These are phyloP conservation scores for Lepidocolaptes lacrymiger DNA, from an alignment of 2,797 vertebrate species.

Conservation along the genomic window DNA sequence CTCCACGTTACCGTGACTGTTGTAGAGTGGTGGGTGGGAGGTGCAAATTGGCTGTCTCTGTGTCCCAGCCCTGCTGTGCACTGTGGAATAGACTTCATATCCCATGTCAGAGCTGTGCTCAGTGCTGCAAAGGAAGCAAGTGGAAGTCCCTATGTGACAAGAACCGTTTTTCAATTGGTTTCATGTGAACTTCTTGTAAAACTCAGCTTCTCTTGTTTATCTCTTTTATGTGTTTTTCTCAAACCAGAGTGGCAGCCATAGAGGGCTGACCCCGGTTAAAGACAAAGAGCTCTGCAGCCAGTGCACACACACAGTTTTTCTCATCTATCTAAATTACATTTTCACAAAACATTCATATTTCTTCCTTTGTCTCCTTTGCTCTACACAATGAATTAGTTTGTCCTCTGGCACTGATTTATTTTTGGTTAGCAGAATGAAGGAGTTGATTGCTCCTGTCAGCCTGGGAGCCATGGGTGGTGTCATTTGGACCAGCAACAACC, in stretches of 20 bases:
- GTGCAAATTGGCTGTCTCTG: background rate
- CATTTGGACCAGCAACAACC: background rate
- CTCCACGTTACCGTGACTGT: accelerated
- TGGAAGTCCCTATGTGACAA: background rate
- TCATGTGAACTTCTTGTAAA: background rate
- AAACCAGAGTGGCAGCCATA: background rate
- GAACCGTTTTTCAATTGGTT: background rate
- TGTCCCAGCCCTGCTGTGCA: background rate
- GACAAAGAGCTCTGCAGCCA: background rate
- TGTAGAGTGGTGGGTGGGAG: background rate
- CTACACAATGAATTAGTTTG: background rate
- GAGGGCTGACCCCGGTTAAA: background rate
- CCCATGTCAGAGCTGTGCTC: background rate
- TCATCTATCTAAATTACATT: background rate
- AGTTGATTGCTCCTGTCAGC: background rate
- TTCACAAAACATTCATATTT: background rate
- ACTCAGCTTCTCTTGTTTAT: background rate
- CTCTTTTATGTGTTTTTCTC: background rate
- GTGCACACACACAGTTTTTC: background rate
- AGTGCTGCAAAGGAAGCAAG: background rate
- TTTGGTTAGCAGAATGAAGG: background rate
- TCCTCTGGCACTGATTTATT: background rate
- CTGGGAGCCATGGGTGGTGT: background rate
- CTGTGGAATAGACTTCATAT: background rate
- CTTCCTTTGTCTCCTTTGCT: background rate